A percentile compares a stretch with the other conserved stretches of the same genome.
Conservation (phyloP, 2,113 vertebrate species). For the Lucifuga dentata region DNA sequence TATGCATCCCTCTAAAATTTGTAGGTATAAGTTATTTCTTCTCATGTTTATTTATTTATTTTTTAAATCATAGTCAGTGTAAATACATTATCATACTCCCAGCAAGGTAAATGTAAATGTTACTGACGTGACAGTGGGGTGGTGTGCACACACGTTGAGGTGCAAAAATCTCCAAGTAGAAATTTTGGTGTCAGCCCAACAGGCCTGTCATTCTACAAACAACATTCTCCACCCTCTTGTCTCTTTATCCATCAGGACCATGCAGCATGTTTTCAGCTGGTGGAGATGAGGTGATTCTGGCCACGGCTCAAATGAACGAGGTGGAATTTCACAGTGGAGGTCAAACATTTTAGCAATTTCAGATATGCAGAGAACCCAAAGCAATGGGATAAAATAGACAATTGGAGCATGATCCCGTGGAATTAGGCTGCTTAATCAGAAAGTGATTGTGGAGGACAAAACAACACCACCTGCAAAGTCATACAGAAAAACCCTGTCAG, state of each 20-base stretch:
- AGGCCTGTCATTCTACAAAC: slow-evolving; percentile 59
- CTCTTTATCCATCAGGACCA: slow-evolving; percentile 62
- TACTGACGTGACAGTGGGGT: neutral
- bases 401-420: slow-evolving; percentile 74
- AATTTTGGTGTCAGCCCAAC: slow-evolving; percentile 68
- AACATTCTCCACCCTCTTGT: slow-evolving; percentile 68
- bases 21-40: no score
- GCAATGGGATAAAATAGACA: slow-evolving; percentile 78
- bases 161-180: slow-evolving; percentile 47
- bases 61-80: neutral
- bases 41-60: no score
- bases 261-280: slow-evolving; percentile 64
- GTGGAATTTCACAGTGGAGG: slow-evolving; percentile 74
- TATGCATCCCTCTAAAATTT: no score
- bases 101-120: neutral
- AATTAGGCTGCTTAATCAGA: slow-evolving; percentile 77
- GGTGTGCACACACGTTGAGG: slow-evolving; percentile 5
- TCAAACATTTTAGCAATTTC: slow-evolving; percentile 82
- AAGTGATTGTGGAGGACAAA: slow-evolving; percentile 77
- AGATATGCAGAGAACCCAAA: slow-evolving; percentile 77
- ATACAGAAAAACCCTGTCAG: slow-evolving; percentile 70
- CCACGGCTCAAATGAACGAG: slow-evolving; percentile 46
- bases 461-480: slow-evolving; percentile 77
- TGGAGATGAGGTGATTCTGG: slow-evolving; percentile 61
- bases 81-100: slow-evolving; percentile 4